phyloP scores from a whole-genome alignment of 2,113 vertebrate genomes.

The Circaetus cinerascens region DNA sequence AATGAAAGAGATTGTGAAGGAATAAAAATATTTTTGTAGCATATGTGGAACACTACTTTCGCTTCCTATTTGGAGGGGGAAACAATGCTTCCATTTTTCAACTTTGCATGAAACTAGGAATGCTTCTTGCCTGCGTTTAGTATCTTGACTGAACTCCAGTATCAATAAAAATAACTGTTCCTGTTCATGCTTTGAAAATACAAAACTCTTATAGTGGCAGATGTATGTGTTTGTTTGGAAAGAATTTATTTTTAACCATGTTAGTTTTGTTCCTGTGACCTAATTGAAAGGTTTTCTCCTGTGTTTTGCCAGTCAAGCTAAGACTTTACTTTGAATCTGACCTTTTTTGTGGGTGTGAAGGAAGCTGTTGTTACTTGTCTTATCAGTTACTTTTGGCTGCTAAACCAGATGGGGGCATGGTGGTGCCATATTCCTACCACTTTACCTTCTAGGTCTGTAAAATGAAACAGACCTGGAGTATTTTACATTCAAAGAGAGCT shows the following conservation, averaged over 20 bases:
- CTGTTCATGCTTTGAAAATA: neutral
- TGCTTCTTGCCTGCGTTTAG: neutral
- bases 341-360: neutral
- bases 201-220: neutral
- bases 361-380: neutral
- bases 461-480: neutral
- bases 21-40: neutral
- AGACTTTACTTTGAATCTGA: neutral
- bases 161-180: neutral
- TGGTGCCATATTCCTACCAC: neutral
- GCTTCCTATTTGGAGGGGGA: neutral
- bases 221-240: rapidly evolving
- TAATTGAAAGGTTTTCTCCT: neutral
- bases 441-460: neutral
- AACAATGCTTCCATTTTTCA: neutral
- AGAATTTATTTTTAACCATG: neutral
- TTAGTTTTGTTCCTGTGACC: neutral
- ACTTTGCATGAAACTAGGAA: neutral
- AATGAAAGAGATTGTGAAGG: neutral
- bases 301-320: neutral
- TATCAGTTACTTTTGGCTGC: neutral
- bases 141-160: neutral
- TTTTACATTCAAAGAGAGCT: neutral
- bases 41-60: neutral
- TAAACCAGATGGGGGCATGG: neutral